phyloP scores from a whole-genome alignment of 2,888 invertebrate genomes.

The Mythimna loreyi region DNA sequence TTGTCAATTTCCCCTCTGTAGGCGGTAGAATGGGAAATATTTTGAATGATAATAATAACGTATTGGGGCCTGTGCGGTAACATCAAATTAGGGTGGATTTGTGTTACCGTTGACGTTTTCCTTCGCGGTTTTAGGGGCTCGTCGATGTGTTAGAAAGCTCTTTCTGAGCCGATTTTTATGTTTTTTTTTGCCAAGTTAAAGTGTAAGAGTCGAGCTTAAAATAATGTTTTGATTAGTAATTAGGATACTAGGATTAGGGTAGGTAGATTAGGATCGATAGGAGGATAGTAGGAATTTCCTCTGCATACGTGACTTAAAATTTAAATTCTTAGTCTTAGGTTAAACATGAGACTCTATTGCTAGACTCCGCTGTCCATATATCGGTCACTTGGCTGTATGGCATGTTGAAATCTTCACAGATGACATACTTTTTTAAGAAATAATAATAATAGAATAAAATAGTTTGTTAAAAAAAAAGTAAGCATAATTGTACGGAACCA shows the following conservation, averaged over 20 bases:
- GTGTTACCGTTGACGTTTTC: constrained; percentile 72
- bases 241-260: too few species aligned
- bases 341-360: too few species aligned
- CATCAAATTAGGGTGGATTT: constrained; percentile 82
- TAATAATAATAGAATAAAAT: too few species aligned
- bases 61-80: constrained; percentile 78
- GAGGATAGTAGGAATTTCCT: neutral
- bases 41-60: constrained; percentile 80
- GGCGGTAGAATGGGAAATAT: constrained; percentile 72
- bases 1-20: constrained; percentile 65
- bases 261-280: too few species aligned
- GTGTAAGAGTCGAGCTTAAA: too few species aligned
- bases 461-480: too few species aligned
- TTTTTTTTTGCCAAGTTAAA: neutral
- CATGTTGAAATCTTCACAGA: too few species aligned
- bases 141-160: constrained; percentile 17
- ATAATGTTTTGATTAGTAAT: too few species aligned
- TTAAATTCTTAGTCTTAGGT: neutral
- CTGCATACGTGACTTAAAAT: neutral
- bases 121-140: constrained; percentile 67
- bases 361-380: too few species aligned
- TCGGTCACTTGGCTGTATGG: too few species aligned
- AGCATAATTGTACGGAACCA: too few species aligned
- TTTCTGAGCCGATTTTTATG: neutral
- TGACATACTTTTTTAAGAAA: too few species aligned